phyloP scores from a whole-genome alignment of 2,113 vertebrate species.

The Chroicocephalus ridibundus region DNA sequence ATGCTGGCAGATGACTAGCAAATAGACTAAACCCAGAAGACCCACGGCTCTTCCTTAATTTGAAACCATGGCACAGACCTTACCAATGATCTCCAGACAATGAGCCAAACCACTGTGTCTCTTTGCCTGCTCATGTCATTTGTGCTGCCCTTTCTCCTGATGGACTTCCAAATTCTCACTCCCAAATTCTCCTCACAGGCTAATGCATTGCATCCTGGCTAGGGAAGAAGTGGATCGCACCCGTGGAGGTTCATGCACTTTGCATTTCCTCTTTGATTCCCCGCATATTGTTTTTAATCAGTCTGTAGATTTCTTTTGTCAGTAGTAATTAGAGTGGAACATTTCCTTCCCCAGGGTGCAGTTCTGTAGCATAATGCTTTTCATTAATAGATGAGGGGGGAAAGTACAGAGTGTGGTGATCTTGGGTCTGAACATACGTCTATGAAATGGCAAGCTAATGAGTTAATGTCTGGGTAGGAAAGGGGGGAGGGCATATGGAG shows the following conservation, averaged over 20 bases:
- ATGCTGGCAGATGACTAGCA: background rate
- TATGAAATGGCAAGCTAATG: conserved; percentile 22
- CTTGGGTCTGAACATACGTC: background rate
- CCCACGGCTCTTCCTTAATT: background rate
- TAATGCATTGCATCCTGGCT: background rate
- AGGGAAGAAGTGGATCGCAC: background rate
- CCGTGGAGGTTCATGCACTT: background rate
- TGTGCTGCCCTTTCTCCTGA: background rate
- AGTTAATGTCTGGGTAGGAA: conserved; percentile 1
- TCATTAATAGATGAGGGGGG: background rate
- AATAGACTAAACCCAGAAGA: background rate
- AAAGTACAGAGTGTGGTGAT: background rate
- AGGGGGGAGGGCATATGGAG: background rate
- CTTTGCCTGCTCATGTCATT: background rate
- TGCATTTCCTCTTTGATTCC: background rate
- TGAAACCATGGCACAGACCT: background rate
- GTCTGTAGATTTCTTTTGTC: conserved; percentile 49
- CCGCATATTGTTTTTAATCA: conserved; percentile 21
- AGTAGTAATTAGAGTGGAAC: conserved; percentile 23
- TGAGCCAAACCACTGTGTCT: background rate
- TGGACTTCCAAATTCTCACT: background rate
- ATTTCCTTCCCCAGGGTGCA: conserved; percentile 34
- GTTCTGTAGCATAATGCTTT: background rate
- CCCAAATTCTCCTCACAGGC: background rate
- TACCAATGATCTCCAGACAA: background rate